phyloP scores from a whole-genome alignment of 2,888 invertebrate species.

The Lochmaea capreae region DNA sequence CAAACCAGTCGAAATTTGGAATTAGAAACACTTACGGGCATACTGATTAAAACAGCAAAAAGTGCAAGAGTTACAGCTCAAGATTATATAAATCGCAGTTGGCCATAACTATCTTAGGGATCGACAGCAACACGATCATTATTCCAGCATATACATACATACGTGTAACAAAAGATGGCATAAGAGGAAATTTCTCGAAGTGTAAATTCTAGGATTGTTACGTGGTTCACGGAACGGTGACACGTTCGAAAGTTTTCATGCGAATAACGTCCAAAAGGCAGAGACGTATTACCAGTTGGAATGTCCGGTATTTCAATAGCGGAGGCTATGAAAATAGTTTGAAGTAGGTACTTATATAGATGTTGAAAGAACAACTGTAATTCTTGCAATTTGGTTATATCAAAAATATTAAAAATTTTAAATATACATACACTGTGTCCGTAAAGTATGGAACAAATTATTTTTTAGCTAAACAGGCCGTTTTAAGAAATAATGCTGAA shows the following conservation, averaged over 20 bases:
- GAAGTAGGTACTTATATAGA: background rate
- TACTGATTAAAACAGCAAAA: too few species aligned
- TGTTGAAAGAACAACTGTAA: background rate
- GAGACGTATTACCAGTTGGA: conserved; percentile 13
- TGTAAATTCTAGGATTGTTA: conserved; percentile 52
- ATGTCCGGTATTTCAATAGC: background rate
- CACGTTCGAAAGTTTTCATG: conserved; percentile 43
- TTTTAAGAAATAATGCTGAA: too few species aligned
- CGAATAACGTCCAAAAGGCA: conserved; percentile 21
- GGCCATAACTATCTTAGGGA: conserved; percentile 13
- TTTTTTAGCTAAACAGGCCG: too few species aligned
- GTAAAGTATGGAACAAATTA: too few species aligned
- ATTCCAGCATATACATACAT: conserved; percentile 44
- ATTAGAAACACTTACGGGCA: too few species aligned
- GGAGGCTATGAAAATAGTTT: background rate
- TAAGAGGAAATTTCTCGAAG: conserved; percentile 52
- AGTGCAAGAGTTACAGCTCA: conserved; percentile 21
- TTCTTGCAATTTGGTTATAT: background rate
- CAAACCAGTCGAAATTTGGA: too few species aligned
- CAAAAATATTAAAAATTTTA: background rate
- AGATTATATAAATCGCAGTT: conserved; percentile 17
- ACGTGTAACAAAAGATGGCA: conserved; percentile 49
- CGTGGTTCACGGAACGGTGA: conserved; percentile 51
- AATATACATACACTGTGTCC: too few species aligned
- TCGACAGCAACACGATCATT: conserved; percentile 14